phyloP scores from a whole-genome alignment of 2,113 vertebrate genomes.

The Monopterus albus region DNA sequence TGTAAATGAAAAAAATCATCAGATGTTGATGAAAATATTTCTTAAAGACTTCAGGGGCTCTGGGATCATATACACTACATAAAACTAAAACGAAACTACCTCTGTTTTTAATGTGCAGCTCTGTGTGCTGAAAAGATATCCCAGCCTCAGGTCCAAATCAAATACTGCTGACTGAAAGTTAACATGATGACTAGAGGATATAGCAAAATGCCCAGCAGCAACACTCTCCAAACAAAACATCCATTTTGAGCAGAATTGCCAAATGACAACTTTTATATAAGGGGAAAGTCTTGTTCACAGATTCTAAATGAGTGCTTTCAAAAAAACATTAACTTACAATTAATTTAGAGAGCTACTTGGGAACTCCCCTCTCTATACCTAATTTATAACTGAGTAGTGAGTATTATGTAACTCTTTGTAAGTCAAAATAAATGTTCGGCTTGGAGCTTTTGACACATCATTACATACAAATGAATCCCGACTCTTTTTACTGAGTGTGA shows the following conservation, averaged over 20 bases:
- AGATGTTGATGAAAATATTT: conserved; percentile 36
- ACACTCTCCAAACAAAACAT: conserved; percentile 70
- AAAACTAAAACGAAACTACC: conserved; percentile 12
- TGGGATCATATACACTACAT: too few relatives aligned
- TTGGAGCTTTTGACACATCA: conserved; percentile 48
- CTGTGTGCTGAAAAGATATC: conserved; percentile 49
- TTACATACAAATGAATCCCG: conserved; percentile 37
- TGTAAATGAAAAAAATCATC: conserved; percentile 24
- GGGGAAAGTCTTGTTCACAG: conserved; percentile 69
- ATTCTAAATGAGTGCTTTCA: conserved; percentile 61
- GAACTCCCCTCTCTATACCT: conserved; percentile 60
- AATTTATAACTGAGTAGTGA: conserved; percentile 59
- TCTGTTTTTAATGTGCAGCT: conserved; percentile 21
- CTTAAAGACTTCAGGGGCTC: conserved; percentile 5
- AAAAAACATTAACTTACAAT: conserved; percentile 64
- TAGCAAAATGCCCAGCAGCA: conserved; percentile 37
- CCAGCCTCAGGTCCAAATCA: conserved; percentile 67
- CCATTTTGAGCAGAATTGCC: conserved; percentile 51
- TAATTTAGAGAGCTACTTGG: conserved; percentile 62
- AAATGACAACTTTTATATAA: conserved; percentile 65
- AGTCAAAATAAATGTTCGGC: conserved; percentile 65
- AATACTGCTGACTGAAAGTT: conserved; percentile 61
- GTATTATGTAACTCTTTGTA: conserved; percentile 48
- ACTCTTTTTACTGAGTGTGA: conserved; percentile 48
- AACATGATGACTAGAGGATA: conserved; percentile 52